Evolutionary conservation across 1,140 invertebrate species (phyloP).

Genomic region (Thaumetopoea pityocampa): DNA sequence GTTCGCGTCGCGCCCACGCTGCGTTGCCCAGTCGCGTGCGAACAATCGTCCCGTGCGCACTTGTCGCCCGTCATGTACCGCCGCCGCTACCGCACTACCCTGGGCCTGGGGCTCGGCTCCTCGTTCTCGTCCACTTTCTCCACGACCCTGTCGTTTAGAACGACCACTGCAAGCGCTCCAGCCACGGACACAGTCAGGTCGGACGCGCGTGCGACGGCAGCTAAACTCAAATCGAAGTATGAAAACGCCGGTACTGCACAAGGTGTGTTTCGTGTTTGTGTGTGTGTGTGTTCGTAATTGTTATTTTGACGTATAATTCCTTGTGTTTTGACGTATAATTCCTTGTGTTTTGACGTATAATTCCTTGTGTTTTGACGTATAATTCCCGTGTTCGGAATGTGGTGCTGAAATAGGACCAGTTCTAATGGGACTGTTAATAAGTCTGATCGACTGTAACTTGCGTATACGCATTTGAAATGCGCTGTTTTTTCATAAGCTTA

Average conservation of each 20-base stretch:
- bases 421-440: too few species aligned
- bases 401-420: too few species aligned
- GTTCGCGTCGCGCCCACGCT: constrained; percentile 42
- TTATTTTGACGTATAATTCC: background rate
- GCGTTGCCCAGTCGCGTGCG: constrained; percentile 45
- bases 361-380: too few species aligned
- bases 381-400: too few species aligned
- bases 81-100: constrained; percentile 63
- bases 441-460: too few species aligned
- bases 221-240: constrained; percentile 68
- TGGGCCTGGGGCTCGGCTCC: constrained; percentile 57
- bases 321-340: too few species aligned
- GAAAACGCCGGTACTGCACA: constrained; percentile 65
- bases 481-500: too few species aligned
- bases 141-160: constrained; percentile 57
- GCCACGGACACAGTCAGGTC: constrained; percentile 56
- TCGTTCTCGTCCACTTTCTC: constrained; percentile 59
- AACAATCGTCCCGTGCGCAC: constrained; percentile 24
- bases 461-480: too few species aligned
- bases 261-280: constrained; percentile 37
- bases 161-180: constrained; percentile 23
- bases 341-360: too few species aligned
- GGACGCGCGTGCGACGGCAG: constrained; percentile 61
- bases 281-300: constrained; percentile 8
- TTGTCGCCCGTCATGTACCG: constrained; percentile 56